These are phyloP conservation scores for Scaptodrosophila lebanonensis DNA, from an alignment of 1,140 invertebrate species.

Conservation along the genomic window DNA sequence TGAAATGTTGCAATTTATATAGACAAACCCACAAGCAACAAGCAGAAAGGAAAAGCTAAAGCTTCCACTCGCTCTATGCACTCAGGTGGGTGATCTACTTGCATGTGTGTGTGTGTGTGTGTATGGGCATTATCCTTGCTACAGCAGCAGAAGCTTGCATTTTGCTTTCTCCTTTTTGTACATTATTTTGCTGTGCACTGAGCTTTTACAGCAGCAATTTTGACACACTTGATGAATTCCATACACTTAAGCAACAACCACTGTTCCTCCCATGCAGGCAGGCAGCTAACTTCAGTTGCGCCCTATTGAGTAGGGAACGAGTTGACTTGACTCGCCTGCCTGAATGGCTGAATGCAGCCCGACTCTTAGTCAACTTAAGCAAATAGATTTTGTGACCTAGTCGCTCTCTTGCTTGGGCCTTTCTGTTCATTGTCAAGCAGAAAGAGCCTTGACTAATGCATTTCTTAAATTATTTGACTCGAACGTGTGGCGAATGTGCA, in stretches of 20 bases:
- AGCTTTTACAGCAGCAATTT: conserved; percentile 62
- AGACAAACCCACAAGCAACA: conserved; percentile 43
- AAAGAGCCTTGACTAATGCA: conserved; percentile 45
- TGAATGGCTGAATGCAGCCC: neutral
- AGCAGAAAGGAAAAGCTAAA: conserved; percentile 3
- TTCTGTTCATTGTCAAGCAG: too few species aligned
- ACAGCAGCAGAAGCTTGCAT: conserved; percentile 23
- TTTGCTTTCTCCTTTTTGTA: conserved; percentile 29
- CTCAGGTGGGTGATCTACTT: neutral
- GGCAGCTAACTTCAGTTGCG: conserved; percentile 11
- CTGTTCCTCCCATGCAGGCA: neutral
- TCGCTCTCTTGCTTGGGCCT: too few species aligned
- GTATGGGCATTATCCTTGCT: conserved; percentile 37
- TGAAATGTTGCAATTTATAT: conserved; percentile 70
- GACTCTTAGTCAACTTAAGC: neutral
- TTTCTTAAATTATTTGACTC: conserved; percentile 46
- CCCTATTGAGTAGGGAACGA: conserved; percentile 29
- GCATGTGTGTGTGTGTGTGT: conserved; percentile 13
- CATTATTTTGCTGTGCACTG: conserved; percentile 26
- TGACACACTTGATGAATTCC: conserved; percentile 64
- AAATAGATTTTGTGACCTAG: neutral
- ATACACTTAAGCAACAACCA: conserved; percentile 38
- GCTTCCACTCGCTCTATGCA: neutral
- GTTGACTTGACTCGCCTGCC: conserved; percentile 9
- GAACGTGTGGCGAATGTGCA: neutral